Percentiles rank a stretch among this genome's conserved stretches.
Conservation (phyloP, 2,113 vertebrate species). For the Thinocorus orbignyianus region DNA sequence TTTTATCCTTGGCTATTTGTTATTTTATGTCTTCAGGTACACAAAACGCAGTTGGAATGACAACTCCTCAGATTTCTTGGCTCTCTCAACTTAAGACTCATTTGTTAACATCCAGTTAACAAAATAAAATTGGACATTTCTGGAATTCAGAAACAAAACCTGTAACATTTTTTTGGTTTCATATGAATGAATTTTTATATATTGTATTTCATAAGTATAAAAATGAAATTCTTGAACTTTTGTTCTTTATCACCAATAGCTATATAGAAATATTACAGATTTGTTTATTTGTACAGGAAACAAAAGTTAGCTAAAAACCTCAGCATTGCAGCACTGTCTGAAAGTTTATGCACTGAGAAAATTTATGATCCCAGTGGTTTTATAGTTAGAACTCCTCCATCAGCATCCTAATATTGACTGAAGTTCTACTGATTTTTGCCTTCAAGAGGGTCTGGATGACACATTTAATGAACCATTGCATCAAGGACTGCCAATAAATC, state of each 20-base stretch:
- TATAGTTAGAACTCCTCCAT: background rate
- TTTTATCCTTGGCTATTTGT: background rate
- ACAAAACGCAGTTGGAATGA: background rate
- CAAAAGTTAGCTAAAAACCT: background rate
- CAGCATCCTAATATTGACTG: background rate
- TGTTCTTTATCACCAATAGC: background rate
- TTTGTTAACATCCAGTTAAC: background rate
- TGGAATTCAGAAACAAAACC: background rate
- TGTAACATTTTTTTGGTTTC: background rate
- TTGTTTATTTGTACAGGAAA: background rate
- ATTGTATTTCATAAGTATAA: background rate
- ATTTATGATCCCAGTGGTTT: background rate
- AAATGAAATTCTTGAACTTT: background rate
- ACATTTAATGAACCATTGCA: background rate
- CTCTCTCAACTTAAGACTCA: background rate
- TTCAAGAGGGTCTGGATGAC: background rate
- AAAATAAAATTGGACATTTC: background rate
- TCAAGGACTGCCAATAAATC: background rate
- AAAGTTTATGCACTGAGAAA: background rate
- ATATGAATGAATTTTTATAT: background rate
- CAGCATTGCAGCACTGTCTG: background rate
- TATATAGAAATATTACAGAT: background rate
- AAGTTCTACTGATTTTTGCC: background rate
- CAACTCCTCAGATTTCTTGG: background rate
- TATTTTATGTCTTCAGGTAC: background rate